A percentile compares a stretch with the other conserved stretches of the same genome.
Conservation (phyloP, 2,113 vertebrate species). For the Sapayoa aenigma region DNA sequence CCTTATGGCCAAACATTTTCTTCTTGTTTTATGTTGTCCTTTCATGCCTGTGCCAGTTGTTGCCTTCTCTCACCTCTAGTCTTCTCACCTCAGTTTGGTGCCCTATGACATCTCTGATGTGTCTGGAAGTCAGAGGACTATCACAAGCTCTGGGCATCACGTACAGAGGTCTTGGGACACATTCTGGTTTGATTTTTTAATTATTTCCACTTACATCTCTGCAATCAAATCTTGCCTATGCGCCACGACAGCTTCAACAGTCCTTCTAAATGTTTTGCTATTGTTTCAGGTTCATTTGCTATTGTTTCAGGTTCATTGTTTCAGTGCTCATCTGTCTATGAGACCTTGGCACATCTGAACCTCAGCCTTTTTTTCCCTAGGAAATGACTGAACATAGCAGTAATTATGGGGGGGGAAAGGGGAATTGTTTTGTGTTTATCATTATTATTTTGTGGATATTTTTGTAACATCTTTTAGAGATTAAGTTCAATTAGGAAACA, state of each 20-base stretch:
- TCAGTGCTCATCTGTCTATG: neutral
- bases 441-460: conserved; percentile 67
- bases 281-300: too few species aligned
- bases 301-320: too few species aligned
- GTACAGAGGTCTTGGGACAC: neutral
- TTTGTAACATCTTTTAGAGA: conserved; percentile 75
- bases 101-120: neutral
- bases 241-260: neutral
- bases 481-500: conserved; percentile 78
- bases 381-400: neutral
- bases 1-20: neutral
- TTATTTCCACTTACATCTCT: neutral
- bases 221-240: neutral
- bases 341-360: neutral
- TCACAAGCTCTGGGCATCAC: neutral
- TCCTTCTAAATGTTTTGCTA: neutral
- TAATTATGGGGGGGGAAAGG: neutral
- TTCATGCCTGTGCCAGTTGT: neutral
- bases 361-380: neutral
- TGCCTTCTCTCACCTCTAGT: neutral
- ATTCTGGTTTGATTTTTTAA: neutral
- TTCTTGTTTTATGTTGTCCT: neutral
- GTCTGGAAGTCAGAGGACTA: neutral
- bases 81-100: accelerated
- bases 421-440: conserved; percentile 36